Base-by-base conservation (phyloP, 2,113 vertebrate genomes). In the Corvus cornix region DNA sequence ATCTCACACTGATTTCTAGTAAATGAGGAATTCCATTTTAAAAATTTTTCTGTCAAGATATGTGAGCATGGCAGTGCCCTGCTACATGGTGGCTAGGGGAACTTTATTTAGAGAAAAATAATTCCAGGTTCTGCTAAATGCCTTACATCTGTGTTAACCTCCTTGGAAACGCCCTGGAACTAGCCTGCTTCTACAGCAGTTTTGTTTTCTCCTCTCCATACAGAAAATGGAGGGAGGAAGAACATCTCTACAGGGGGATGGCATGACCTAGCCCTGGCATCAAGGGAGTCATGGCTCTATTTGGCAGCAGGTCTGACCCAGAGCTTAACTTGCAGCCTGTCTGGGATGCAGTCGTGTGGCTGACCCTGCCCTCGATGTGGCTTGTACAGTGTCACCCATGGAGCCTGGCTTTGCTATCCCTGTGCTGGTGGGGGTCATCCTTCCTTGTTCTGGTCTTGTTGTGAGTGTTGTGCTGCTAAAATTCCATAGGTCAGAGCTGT, bases 311-410 rank as follows among this genome's bases (percentile, higher is more conserved):
- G 49, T 82, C 55, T 87, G 89, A 72, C 67, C 30, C 46, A 80
- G 51, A 28, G 39, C 48, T 74, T 48, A 43, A 16, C 68, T 56
- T 77, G 44, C 48, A 78, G 87, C 81, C 6, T 0, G 30, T 33
- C 39, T 62, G 21, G 75, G 53, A 11, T n/a, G 33, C 70, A 18
- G 48, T 44, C 13, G 3, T 0, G 1, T 41, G 27, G 39, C 48
- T 62, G 23, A 33, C 39, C n/a, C 67, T 44, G 37, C n/a, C 51
- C 53, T 63, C 2, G 0, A 1, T 0, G 15, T 86, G 73, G 53
- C 77, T 74, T 22, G 17, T 26, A 6, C 19, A 20, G 59, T 41
- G 4, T 58, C 52, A 10, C 49, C 72, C 26, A 3, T 8, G 9
- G 26, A n/a, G 80, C 75, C 76, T 0, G 0, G 33, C 35, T 75